A percentile compares a stretch with the other conserved stretches of the same genome.
phyloP scores from a whole-genome alignment of 1,140 invertebrate species.

The Ostrea edulis region DNA sequence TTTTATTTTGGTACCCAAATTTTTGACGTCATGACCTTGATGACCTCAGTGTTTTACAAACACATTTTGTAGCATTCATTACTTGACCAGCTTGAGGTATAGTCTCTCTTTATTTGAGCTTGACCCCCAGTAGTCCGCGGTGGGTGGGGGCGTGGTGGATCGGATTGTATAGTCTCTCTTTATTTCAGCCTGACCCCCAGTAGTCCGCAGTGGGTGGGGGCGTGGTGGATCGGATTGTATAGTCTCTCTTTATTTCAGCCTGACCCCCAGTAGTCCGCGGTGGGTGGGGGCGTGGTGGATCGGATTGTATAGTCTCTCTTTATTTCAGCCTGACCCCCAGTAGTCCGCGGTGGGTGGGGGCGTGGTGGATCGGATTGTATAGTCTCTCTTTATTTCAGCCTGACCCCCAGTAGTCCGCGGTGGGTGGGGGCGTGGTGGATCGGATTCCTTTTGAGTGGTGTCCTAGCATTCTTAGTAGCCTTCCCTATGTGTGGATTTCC shows the following conservation, averaged over 20 bases:
- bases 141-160: slow-evolving; percentile 83
- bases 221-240: slow-evolving; percentile 85
- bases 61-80: too few species aligned
- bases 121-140: slow-evolving; percentile 75
- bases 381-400: slow-evolving; percentile 56
- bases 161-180: slow-evolving; percentile 78
- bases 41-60: too few species aligned
- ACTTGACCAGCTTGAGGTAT: too few species aligned
- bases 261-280: slow-evolving; percentile 75
- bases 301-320: too few species aligned
- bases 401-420: slow-evolving; percentile 75
- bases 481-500: slow-evolving; percentile 73
- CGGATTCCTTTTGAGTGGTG: slow-evolving; percentile 84
- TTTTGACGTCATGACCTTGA: too few species aligned
- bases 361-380: not conserved
- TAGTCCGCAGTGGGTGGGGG: slow-evolving; percentile 80
- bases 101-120: slow-evolving; percentile 56
- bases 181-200: slow-evolving; percentile 68
- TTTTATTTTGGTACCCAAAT: too few species aligned
- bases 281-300: slow-evolving; percentile 83
- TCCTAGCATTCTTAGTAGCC: slow-evolving; percentile 82
- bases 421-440: slow-evolving; percentile 83
- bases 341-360: too few species aligned
- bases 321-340: too few species aligned
- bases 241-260: slow-evolving; percentile 56